Conservation (phyloP, 2,888 invertebrate genomes). For the Cerastoderma edule region DNA sequence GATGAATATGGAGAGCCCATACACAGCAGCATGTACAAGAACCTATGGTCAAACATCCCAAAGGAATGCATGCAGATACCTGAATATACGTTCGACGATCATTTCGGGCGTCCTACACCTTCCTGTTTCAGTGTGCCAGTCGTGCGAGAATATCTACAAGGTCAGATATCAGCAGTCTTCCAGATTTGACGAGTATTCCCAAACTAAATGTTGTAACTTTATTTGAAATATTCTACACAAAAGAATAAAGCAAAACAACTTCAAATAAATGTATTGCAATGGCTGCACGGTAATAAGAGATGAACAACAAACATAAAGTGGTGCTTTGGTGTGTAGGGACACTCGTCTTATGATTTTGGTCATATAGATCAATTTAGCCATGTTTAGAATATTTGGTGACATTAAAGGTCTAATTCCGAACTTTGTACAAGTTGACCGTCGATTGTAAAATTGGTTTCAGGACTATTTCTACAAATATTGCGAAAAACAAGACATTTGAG, state of each 20-base stretch:
- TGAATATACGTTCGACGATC: conserved; percentile 39
- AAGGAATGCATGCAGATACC: conserved; percentile 37
- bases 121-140: conserved; percentile 34
- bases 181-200: not conserved
- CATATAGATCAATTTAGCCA: no score
- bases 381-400: no score
- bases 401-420: no score
- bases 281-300: not conserved
- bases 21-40: conserved; percentile 35
- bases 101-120: conserved; percentile 32
- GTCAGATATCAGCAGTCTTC: not conserved
- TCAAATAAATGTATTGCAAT: not conserved
- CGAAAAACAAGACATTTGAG: no score
- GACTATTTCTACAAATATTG: not conserved
- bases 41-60: conserved; percentile 32
- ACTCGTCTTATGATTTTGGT: not conserved
- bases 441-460: not conserved
- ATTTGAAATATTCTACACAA: not conserved
- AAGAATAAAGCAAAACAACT: not conserved
- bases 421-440: no score
- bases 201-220: not conserved
- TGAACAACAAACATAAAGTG: no score
- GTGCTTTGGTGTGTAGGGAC: no score
- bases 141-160: conserved; percentile 30
- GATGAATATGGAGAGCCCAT: conserved; percentile 41